Base-by-base conservation (phyloP, 2,113 vertebrate genomes). In the Shinisaurus crocodilurus region DNA sequence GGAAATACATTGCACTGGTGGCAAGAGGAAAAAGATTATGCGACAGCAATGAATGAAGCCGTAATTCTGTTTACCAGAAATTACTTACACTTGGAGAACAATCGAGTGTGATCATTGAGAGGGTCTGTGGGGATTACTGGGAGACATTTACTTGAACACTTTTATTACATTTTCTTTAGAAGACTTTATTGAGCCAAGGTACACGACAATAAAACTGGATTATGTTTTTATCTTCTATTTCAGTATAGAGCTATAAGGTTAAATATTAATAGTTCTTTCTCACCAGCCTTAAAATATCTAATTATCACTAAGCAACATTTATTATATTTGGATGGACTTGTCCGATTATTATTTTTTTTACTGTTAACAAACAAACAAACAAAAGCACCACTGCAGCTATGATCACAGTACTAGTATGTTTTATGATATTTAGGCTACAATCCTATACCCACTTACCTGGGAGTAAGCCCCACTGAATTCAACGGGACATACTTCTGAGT, bases 31-130 rank as follows among this genome's bases (percentile, higher is more conserved):
- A n/a, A 88, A 74, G 82, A 89, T 72, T 96, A 95, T 90, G 93
- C 92, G 92, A 93, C 91, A 94, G 82, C 92, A 90, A 57, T 6
- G 37, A 96, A 95, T 94, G 91, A 92, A 96, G 92, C 84, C 82
- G 87, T 95, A 95, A 96, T 92, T 95, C 92, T 94, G 74, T 95
- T 96, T 95, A 94, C 94, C 87, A 88, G 60, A 20, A 91, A 95
- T 92, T 96, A 94, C 93, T 96, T 95, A 95, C 0, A 20, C 90
- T 86, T 83, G 60, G 60, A 91, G 92, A 95, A 92, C 87, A 90
- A 91, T 92, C 91, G 89, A 89, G 29, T 91, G 80, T 91, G 77
- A 95, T 95, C 87, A 93, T 92, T 93, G 81, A 92, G 83, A 93
- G 85, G 82, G 91, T 93, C 89, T 82, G 1, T 13, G n/a, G 92